These are phyloP conservation scores for Scarus forsteni DNA, from an alignment of 2,797 vertebrate species.

Conservation along the genomic window DNA sequence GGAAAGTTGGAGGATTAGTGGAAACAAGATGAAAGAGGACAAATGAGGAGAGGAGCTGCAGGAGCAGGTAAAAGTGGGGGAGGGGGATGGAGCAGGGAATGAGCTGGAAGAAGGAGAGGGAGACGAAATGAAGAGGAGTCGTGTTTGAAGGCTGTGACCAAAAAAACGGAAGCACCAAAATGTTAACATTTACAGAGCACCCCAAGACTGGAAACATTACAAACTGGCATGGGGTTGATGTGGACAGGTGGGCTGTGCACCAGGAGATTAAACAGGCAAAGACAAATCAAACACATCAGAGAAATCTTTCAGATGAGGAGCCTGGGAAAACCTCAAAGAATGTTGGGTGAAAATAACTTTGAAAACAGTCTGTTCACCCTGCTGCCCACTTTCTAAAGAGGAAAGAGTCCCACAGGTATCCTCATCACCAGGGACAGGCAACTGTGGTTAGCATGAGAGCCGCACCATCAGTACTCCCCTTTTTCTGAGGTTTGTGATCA, in stretches of 20 bases:
- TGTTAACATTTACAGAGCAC: background rate
- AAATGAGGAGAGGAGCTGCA: constrained; percentile 1
- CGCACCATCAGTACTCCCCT: no score
- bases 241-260: background rate
- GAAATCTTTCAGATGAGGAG: background rate
- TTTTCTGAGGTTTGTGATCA: no score
- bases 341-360: background rate
- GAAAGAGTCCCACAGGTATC: background rate
- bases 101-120: background rate
- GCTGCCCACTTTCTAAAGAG: background rate
- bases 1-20: constrained; percentile 3
- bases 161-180: background rate
- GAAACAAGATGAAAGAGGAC: constrained; percentile 5
- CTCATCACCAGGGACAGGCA: background rate
- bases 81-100: background rate
- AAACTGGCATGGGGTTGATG: background rate
- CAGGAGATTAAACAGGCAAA: background rate
- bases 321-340: background rate
- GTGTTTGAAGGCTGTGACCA: background rate
- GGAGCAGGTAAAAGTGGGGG: background rate
- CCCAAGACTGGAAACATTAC: background rate
- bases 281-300: background rate
- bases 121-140: background rate
- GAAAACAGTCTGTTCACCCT: background rate
- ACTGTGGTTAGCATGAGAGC: no score